These are phyloP conservation scores for Pomacea canaliculata DNA, from an alignment of 2,888 invertebrate genomes.

Conservation along the genomic window DNA sequence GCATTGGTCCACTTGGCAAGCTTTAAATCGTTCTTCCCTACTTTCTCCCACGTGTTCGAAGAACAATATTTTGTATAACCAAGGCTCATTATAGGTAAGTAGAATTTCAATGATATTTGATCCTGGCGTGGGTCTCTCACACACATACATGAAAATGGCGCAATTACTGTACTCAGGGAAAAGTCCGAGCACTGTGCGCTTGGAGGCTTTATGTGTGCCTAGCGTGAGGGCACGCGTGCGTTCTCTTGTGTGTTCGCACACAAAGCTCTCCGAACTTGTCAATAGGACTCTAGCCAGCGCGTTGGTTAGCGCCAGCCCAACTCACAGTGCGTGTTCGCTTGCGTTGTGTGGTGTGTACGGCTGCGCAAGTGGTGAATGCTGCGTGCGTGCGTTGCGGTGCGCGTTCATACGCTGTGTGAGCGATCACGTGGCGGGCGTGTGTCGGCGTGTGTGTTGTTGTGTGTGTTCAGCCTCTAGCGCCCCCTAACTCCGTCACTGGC, in stretches of 20 bases:
- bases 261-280: not conserved
- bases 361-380: conserved; percentile 2
- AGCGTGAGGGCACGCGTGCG: conserved; percentile 6
- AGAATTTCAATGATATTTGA: too few relatives aligned
- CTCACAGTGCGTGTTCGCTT: conserved; percentile 19
- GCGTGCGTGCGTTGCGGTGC: conserved; percentile 25
- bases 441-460: conserved; percentile 23
- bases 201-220: too few relatives aligned
- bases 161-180: too few relatives aligned
- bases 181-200: too few relatives aligned
- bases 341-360: conserved; percentile 2
- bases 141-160: too few relatives aligned
- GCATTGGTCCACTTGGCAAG: too few relatives aligned
- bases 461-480: conserved; percentile 24
- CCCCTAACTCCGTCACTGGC: conserved; percentile 20
- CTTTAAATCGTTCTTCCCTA: too few relatives aligned
- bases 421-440: conserved; percentile 26
- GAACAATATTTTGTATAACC: too few relatives aligned
- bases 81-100: too few relatives aligned
- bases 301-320: not conserved
- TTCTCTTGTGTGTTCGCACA: conserved; percentile 21
- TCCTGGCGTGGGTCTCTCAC: too few relatives aligned
- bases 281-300: not conserved
- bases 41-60: too few relatives aligned
- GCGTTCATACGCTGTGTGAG: conserved; percentile 25